phyloP scores from a whole-genome alignment of 2,113 vertebrate genomes.

The Sialia sialis region DNA sequence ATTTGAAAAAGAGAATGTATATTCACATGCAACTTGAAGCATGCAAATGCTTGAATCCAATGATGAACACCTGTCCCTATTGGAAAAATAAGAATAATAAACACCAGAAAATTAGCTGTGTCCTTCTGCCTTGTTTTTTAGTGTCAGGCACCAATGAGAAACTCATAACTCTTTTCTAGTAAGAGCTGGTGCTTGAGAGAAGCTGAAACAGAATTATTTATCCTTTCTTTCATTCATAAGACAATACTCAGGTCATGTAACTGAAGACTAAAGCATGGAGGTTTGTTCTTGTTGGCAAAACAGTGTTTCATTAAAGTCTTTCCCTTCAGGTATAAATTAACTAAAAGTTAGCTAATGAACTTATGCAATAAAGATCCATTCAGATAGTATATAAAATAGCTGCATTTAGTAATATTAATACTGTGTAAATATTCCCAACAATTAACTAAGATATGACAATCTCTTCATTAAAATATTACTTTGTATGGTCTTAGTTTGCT shows the following conservation, averaged over 20 bases:
- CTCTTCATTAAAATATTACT: background rate
- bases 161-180: background rate
- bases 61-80: background rate
- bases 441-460: background rate
- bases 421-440: background rate
- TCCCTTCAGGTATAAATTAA: background rate
- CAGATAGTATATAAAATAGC: background rate
- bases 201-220: background rate
- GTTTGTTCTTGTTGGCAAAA: background rate
- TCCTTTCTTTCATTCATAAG: background rate
- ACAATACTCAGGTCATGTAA: background rate
- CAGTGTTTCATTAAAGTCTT: background rate
- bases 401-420: background rate
- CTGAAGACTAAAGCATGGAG: background rate
- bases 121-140: background rate
- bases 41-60: background rate
- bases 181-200: background rate
- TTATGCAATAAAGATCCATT: background rate
- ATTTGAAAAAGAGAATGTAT: background rate
- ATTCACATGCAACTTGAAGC: background rate
- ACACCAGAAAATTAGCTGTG: background rate
- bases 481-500: background rate
- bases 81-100: background rate
- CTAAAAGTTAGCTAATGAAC: background rate
- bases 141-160: background rate